Evolutionary conservation across 1,140 invertebrate genomes (phyloP), one percentile per base, ranked within the genome.

Genomic region (Arion vulgaris): DNA sequence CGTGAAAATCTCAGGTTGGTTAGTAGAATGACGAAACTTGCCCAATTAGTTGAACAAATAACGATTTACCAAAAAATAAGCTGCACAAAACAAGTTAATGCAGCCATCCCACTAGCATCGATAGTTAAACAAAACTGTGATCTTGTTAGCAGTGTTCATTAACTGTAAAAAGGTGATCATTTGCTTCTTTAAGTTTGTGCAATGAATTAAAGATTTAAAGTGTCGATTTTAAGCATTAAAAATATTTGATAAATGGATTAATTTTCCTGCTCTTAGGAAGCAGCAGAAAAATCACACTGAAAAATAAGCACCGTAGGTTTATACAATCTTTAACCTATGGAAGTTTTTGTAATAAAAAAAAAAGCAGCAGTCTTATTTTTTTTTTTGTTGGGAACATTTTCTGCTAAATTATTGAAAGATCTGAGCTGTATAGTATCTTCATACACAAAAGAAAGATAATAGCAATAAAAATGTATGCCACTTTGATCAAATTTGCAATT

Each of bases 321-420:
- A 57, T 57, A 23, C 2, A 57, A 57, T 57, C 26, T 57, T 57
- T 57, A 9, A 57, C n/a, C n/a, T n/a, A n/a, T n/a, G n/a, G n/a
- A n/a, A n/a, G n/a, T n/a, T n/a, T n/a, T n/a, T n/a, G n/a, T n/a
- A n/a, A n/a, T n/a, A n/a, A n/a, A n/a, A n/a, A 57, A 23, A 11
- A 57, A 11, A 57, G 26, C 5, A 23, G 11, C n/a, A 32, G 17
- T n/a, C 11, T 2, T 32, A 32, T 66, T 23, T 32, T 66, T 28
- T 32, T 66, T 17, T 34, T 23, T 15, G 4, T 38, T 39, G 71
- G 76, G 34, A 66, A 78, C 76, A 78, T 78, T 78, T 78, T 78
- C 76, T 78, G 76, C 57, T 17, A 51, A 78, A 66, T 19, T 75
- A 53, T 53, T 75, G 9, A 11, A 34, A 51, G 38, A 23, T 41